Conservation (phyloP, 2,797 vertebrate species). For the Microcaecilia unicolor region DNA sequence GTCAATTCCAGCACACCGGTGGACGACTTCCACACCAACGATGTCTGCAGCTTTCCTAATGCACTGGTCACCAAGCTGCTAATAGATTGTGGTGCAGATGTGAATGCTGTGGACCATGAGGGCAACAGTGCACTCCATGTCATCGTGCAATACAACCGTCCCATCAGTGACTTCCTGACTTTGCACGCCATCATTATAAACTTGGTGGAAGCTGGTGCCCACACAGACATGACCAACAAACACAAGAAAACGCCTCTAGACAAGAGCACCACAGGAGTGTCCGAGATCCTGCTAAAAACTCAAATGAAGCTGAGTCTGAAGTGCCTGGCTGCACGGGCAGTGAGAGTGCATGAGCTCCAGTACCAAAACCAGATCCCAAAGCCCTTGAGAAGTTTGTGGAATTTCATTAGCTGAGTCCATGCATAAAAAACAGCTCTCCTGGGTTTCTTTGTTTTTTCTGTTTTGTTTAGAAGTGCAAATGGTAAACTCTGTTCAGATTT, state of each 20-base stretch:
- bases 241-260: constrained; percentile 95
- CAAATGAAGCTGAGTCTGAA: constrained; percentile 98
- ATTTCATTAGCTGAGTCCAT: constrained; percentile 70
- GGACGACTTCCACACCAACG: constrained; percentile 95
- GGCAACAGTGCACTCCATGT: constrained; percentile 91
- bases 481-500: background rate
- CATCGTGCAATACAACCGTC: constrained; percentile 95
- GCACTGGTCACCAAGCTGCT: constrained; percentile 86
- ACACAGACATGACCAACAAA: constrained; percentile 95
- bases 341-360: constrained; percentile 79
- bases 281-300: constrained; percentile 93
- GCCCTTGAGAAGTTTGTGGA: constrained; percentile 95
- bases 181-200: constrained; percentile 94
- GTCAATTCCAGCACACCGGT: constrained; percentile 89
- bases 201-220: constrained; percentile 91
- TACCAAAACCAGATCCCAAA: constrained; percentile 93
- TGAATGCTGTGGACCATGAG: constrained; percentile 82
- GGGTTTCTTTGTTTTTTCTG: constrained; percentile 20
- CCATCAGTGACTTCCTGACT: constrained; percentile 95
- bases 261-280: constrained; percentile 92
- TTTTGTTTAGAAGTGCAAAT: constrained; percentile 1
- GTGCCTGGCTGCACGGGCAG: constrained; percentile 93
- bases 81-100: constrained; percentile 84
- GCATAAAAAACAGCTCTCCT: constrained; percentile 15
- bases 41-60: constrained; percentile 93